phyloP scores from a whole-genome alignment of 2,113 vertebrate genomes.

The Psittacus erithacus region DNA sequence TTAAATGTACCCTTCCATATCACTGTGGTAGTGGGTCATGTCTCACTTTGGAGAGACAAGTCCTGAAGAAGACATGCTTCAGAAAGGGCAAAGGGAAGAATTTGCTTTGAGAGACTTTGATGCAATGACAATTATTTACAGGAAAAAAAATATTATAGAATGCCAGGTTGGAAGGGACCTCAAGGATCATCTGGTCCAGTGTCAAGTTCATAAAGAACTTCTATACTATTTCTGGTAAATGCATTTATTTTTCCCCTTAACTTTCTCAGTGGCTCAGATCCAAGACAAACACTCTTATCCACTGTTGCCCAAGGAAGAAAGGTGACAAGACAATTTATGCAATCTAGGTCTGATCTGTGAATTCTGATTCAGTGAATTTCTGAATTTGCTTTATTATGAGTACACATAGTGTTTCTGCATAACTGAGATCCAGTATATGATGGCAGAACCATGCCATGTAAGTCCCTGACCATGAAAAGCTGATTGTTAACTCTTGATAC shows the following conservation, averaged over 20 bases:
- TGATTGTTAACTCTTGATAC: background rate
- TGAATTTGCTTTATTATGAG: background rate
- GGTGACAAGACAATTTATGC: background rate
- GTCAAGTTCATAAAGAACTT: background rate
- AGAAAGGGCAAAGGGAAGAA: background rate
- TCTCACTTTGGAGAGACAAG: background rate
- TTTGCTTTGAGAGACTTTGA: background rate
- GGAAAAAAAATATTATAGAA: background rate
- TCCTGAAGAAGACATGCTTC: background rate
- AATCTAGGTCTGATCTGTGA: background rate
- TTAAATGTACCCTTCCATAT: background rate
- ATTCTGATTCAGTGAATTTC: background rate
- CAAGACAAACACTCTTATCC: background rate
- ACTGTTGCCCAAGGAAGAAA: background rate
- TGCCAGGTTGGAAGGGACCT: background rate
- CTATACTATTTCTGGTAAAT: background rate
- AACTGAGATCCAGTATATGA: background rate
- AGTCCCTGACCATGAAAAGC: background rate
- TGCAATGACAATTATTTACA: background rate
- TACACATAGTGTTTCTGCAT: rapidly evolving
- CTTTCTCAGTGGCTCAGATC: background rate
- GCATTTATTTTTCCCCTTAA: background rate
- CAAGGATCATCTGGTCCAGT: background rate
- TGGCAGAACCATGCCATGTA: rapidly evolving
- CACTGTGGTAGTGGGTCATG: background rate